A percentile compares a stretch with the other conserved stretches of the same genome.
Evolutionary conservation across 64 coral and sea anemone species (phyloP).

Genomic region (Stichodactyla mertensii): DNA sequence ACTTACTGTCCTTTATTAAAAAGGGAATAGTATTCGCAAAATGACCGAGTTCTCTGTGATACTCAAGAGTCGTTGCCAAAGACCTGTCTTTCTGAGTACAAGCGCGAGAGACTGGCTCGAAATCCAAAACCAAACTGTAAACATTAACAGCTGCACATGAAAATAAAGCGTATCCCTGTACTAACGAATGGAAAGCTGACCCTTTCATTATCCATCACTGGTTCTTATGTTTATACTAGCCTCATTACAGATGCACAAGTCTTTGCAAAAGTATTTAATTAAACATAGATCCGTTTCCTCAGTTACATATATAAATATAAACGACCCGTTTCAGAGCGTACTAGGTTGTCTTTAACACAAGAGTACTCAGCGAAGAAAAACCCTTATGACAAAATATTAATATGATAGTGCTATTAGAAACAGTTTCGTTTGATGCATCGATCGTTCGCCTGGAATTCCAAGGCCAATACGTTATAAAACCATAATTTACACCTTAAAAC

Average conservation of each 20-base stretch:
- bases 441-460: background rate
- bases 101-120: background rate
- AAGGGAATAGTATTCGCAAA: too few species aligned
- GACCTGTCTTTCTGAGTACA: background rate
- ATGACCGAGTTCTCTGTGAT: too few species aligned
- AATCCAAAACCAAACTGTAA: background rate
- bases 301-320: background rate
- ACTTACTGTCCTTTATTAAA: too few species aligned
- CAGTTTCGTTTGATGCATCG: background rate
- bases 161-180: background rate
- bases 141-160: background rate
- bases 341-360: background rate
- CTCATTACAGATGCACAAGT: background rate
- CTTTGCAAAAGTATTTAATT: background rate
- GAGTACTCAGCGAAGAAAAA: background rate
- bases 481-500: background rate
- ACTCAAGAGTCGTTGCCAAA: background rate
- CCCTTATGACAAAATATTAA: background rate
- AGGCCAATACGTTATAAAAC: background rate
- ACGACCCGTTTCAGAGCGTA: background rate
- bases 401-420: background rate
- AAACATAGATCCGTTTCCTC: background rate
- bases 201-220: background rate
- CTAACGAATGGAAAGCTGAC: background rate
- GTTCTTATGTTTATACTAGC: background rate